These are phyloP conservation scores for Thalassarche chlororhynchos DNA, from an alignment of 2,113 vertebrate species.

Conservation along the genomic window DNA sequence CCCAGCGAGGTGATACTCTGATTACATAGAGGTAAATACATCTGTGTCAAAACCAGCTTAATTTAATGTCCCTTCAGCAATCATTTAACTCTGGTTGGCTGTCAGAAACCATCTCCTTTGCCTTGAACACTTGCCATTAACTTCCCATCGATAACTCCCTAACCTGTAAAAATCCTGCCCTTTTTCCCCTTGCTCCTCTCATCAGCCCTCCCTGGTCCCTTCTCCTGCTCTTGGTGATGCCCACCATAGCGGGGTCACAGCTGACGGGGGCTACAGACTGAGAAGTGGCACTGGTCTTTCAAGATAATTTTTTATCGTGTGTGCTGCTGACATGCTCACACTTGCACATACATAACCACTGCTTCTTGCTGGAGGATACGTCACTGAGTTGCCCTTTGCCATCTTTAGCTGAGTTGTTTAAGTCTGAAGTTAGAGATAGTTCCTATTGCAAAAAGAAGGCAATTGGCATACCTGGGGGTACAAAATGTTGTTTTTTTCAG, in stretches of 20 bases:
- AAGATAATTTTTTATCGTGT: background rate
- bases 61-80: constrained; percentile 6
- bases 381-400: background rate
- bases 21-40: background rate
- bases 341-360: fast-evolving
- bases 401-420: background rate
- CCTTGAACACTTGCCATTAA: background rate
- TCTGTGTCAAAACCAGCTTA: constrained; percentile 2
- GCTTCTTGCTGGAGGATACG: background rate
- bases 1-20: background rate
- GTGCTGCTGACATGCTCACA: background rate
- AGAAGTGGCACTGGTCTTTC: background rate
- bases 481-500: background rate
- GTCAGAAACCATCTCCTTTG: background rate
- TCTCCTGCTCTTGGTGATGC: background rate
- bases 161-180: background rate
- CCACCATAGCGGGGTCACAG: background rate
- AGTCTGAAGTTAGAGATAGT: background rate
- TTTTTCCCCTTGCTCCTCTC: background rate
- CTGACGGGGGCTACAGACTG: background rate
- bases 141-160: background rate
- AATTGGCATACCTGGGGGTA: fast-evolving
- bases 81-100: background rate
- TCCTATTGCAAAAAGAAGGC: background rate
- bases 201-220: background rate